Base-by-base conservation (phyloP, 2,888 invertebrate genomes). In the Pegoplata infirma region DNA sequence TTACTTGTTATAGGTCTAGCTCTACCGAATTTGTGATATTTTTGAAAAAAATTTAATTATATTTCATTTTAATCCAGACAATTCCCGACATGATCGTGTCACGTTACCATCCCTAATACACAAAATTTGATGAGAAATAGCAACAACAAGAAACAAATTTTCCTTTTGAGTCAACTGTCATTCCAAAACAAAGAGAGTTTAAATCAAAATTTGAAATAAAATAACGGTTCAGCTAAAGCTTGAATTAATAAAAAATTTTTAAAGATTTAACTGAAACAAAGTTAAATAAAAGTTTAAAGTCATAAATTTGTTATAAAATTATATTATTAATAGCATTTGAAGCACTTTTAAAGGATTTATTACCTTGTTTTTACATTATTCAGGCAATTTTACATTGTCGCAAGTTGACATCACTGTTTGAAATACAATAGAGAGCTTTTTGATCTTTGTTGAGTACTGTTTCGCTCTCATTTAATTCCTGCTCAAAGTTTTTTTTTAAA, bases 171-270 rank as follows among this genome's bases (percentile, higher is more conserved):
- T 3, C 16, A 46, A 53, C 12, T 59, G 23, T 17, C 44, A 8
- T 25, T 71, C 63, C 63, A 55, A 63, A 71, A 28, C 16, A 32
- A 14, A 32, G 53, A 61, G 53, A 55, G 46, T 71, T 71, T 71
- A 16, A 71, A 69, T 44, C 5, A 1, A 28, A 44, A 71, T 61
- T 61, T 40, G 2, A 40, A 10, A 10, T 32, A 51, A 25, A 71
- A 69, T n/a, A 71, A 71, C 71, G 46, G 49, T 21, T 28, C 7
- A 36, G 6, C 16, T 4, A 40, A 14, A n/a, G 14, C 8, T 32
- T 16, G 7, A 32, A 32, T 2, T 32, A 7, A 2, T 2, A 28
- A 28, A 12, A 10, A 32, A 32, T 32, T 32, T 10, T 2, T 7
- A 28, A 12, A 10, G 12, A 32, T 32, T 32, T 10, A 10, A 32